Evolutionary conservation across 2,797 vertebrate genomes (phyloP), one percentile per base, ranked within the genome.

Genomic region (Sebastolobus alascanus): DNA sequence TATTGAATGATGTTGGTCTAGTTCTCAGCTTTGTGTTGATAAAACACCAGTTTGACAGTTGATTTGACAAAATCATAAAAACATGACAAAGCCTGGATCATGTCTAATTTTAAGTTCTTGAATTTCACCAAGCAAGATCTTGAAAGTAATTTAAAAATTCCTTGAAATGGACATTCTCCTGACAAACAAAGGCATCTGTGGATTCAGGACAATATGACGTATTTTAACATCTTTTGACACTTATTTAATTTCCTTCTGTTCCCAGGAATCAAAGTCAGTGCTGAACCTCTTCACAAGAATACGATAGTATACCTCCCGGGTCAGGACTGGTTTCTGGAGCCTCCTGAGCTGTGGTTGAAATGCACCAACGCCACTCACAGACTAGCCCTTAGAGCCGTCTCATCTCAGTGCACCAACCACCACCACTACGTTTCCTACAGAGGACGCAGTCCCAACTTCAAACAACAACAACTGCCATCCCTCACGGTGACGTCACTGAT

Each of bases 201-300:
- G 50, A 18, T 46, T 46, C 43, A 18, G 43, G 43, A 46, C 43
- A 46, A 46, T 18, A 46, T 18, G 43, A 18, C 18, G n/a, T n/a
- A 52, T 52, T 52, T 52, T n/a, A 52, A 52, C 9, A 6, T 64
- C 13, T 25, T 65, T 67, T 50, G 3, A 29, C 27, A 8, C 27
- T 25, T 25, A 2, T 38, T 27, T 68, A 0, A 54, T 79, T 0
- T 61, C 9, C 65, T 58, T 69, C 1, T 82, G 18, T 74, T 70
- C 20, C 18, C 82, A 97, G 96, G 96, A 97, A 85, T 97, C 96
- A 80, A 97, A 97, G 89, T 97, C 96, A 0, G 96, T 97, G 85
- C 83, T 96, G 90, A 96, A 97, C 85, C 96, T 97, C 84, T 97
- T 97, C 93, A 97, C 96, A 1, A 94, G 96, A 82, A 97, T 97